Percentiles rank a stretch among this genome's conserved stretches.
Evolutionary conservation across 2,888 invertebrate species (phyloP).

Genomic region (Caenorhabditis panamensis): DNA sequence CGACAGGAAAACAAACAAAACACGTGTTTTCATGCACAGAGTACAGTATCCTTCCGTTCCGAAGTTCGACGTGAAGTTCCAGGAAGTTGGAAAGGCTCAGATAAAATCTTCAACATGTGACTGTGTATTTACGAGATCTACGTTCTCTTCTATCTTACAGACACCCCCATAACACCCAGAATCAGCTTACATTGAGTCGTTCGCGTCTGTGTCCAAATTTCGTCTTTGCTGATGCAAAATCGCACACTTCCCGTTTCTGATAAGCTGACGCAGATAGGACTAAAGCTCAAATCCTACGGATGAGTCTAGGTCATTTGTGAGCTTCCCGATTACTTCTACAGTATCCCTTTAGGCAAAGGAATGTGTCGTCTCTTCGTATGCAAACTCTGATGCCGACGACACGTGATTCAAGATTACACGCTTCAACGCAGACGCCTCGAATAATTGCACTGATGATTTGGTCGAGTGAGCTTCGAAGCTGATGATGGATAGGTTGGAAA

Average conservation of each 20-base stretch:
- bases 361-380: background rate
- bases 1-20: too few species aligned
- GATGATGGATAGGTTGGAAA: too few species aligned
- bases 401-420: conserved; percentile 15
- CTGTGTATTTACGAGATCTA: too few species aligned
- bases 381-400: conserved; percentile 12
- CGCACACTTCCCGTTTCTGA: background rate
- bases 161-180: background rate
- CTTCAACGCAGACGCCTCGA: conserved; percentile 9
- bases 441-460: conserved; percentile 30
- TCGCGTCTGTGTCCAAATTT: background rate
- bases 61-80: too few species aligned
- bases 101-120: too few species aligned
- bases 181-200: background rate
- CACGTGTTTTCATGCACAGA: too few species aligned
- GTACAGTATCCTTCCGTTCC: too few species aligned
- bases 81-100: too few species aligned
- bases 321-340: background rate
- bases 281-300: background rate
- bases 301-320: background rate
- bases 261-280: background rate
- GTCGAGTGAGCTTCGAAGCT: conserved; percentile 8
- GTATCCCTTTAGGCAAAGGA: background rate
- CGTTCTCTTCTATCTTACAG: background rate
- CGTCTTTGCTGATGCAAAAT: conserved; percentile 1